These are phyloP conservation scores for Pangasianodon gigas DNA, from an alignment of 2,113 vertebrate species.

Conservation along the genomic window DNA sequence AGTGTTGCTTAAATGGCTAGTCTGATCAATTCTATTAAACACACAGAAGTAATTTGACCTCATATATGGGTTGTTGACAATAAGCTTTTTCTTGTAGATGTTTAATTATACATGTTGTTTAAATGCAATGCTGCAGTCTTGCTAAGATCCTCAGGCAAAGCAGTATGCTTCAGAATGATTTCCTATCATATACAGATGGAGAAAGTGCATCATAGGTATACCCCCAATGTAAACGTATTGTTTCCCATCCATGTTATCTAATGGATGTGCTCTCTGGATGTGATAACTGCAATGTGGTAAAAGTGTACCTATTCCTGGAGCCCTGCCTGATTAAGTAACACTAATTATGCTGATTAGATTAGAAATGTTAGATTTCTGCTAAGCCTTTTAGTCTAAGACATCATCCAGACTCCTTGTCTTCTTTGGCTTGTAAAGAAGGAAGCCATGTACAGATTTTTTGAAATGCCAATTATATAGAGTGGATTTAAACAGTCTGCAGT, in stretches of 20 bases:
- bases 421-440: neutral
- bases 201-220: neutral
- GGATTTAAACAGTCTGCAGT: neutral
- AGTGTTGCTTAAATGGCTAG: conserved; percentile 36
- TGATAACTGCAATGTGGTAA: conserved; percentile 19
- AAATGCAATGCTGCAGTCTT: too few species aligned
- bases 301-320: conserved; percentile 43
- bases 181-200: neutral
- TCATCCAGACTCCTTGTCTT: conserved; percentile 31
- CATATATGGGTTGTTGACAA: conserved; percentile 29
- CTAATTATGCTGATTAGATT: conserved; percentile 49
- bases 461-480: neutral
- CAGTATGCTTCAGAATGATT: neutral
- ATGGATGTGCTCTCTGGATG: conserved; percentile 6
- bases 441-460: neutral
- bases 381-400: conserved; percentile 1
- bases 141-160: neutral
- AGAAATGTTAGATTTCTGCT: conserved; percentile 29
- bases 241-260: conserved; percentile 23
- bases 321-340: conserved; percentile 37
- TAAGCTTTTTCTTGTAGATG: neutral
- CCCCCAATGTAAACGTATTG: neutral
- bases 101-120: neutral
- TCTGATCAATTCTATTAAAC: conserved; percentile 52
- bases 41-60: conserved; percentile 61